Conservation (phyloP, 2,113 vertebrate species). For the Microtus montanus region DNA sequence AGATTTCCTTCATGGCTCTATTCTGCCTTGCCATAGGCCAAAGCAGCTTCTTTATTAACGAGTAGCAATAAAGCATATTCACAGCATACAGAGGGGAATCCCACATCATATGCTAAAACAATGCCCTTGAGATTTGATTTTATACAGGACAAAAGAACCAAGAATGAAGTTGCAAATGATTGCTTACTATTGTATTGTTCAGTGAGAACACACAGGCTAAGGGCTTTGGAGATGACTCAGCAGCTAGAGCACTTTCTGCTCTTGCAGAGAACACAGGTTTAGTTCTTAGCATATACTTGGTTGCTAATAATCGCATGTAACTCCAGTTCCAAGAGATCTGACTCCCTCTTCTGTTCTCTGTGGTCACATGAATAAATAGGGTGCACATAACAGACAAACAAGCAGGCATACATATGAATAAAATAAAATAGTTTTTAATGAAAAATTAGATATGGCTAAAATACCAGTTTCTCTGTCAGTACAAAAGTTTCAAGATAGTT, state of each 20-base stretch:
- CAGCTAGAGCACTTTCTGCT: neutral
- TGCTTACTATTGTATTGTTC: neutral
- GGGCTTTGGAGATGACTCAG: neutral
- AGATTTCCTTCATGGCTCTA: too few relatives aligned
- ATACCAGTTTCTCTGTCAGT: neutral
- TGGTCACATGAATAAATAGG: neutral
- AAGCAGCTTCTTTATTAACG: too few relatives aligned
- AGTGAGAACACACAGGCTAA: neutral
- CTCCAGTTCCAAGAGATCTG: neutral
- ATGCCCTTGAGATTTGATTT: neutral
- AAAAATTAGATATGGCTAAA: neutral
- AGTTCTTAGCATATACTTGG: neutral
- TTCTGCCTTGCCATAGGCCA: too few relatives aligned
- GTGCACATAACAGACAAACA: neutral
- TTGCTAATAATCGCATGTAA: too few relatives aligned
- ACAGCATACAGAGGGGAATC: too few relatives aligned
- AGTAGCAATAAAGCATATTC: too few relatives aligned
- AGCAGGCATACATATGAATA: neutral
- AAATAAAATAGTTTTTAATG: neutral
- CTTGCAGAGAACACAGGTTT: neutral
- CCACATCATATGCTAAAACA: too few relatives aligned
- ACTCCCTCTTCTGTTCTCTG: neutral
- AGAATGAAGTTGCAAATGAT: neutral
- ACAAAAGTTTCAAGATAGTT: constrained; percentile 9
- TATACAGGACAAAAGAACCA: neutral